Evolutionary conservation across 2,888 invertebrate species (phyloP).

Genomic region (Cosmopolites sordidus): DNA sequence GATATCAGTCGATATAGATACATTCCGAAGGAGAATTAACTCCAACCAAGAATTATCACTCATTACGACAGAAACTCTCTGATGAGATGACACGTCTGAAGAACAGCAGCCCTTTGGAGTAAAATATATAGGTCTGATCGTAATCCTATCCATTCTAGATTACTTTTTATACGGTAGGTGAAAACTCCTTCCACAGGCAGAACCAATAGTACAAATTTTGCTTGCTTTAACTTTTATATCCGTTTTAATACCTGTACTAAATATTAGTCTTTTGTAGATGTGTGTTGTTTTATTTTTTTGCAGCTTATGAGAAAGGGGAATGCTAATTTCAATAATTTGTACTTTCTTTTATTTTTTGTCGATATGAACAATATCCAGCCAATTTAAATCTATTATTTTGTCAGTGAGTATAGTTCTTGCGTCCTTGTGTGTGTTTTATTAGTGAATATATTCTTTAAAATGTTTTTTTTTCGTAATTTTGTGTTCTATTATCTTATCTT

Average conservation of each 20-base stretch:
- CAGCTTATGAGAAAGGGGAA: neutral
- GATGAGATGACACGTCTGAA: neutral
- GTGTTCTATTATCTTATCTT: neutral
- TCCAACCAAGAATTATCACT: neutral
- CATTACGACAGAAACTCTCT: neutral
- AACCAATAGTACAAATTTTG: neutral
- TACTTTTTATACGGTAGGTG: neutral
- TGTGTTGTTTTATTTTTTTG: neutral
- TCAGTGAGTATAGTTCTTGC: neutral
- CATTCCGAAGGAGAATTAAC: neutral
- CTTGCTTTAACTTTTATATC: neutral
- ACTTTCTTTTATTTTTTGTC: neutral
- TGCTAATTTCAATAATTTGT: neutral
- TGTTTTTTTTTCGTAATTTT: neutral
- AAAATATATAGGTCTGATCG: neutral
- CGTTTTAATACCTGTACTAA: neutral
- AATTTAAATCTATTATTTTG: neutral
- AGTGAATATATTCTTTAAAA: no score
- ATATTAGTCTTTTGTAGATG: neutral
- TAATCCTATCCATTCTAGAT: neutral
- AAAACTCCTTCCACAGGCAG: neutral
- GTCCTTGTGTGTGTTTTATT: no score
- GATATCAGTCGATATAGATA: neutral
- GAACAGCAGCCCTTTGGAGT: neutral
- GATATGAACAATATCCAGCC: neutral